Percentiles rank a stretch among this genome's conserved stretches.
phyloP scores from a whole-genome alignment of 1,140 invertebrate species.

The Philopotamus ludificatus region DNA sequence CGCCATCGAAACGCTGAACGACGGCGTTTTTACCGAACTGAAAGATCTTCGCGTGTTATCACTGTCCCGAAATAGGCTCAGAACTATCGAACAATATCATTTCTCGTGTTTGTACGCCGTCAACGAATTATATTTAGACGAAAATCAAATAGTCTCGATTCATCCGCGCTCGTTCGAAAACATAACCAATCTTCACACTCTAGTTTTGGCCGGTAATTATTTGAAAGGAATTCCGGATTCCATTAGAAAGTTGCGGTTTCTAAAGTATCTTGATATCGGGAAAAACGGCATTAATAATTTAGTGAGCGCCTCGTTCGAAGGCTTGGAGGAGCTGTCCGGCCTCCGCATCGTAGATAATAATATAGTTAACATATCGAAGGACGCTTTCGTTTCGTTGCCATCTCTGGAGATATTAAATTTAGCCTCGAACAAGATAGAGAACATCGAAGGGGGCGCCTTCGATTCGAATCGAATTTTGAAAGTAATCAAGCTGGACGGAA shows the following conservation, averaged over 20 bases:
- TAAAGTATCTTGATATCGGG: slow-evolving; percentile 76
- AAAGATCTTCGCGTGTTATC: slow-evolving; percentile 74
- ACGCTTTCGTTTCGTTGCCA: slow-evolving; percentile 64
- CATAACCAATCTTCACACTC: slow-evolving; percentile 73
- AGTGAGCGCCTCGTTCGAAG: slow-evolving; percentile 62
- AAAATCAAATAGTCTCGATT: slow-evolving; percentile 68
- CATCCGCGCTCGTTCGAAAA: slow-evolving; percentile 75
- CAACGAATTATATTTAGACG: slow-evolving; percentile 72
- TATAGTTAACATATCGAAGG: slow-evolving; percentile 65
- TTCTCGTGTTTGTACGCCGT: slow-evolving; percentile 73
- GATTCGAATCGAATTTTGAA: slow-evolving; percentile 64
- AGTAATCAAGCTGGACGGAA: slow-evolving; percentile 68
- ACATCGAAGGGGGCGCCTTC: slow-evolving; percentile 67
- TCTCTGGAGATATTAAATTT: slow-evolving; percentile 69
- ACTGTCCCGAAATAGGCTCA: slow-evolving; percentile 72
- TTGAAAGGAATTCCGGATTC: slow-evolving; percentile 71
- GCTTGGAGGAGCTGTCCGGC: slow-evolving; percentile 64
- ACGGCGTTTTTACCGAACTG: slow-evolving; percentile 72
- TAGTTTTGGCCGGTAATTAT: slow-evolving; percentile 75
- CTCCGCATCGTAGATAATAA: slow-evolving; percentile 66
- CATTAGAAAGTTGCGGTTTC: slow-evolving; percentile 63
- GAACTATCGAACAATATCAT: slow-evolving; percentile 66
- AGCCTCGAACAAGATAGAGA: slow-evolving; percentile 67
- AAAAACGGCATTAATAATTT: slow-evolving; percentile 70
- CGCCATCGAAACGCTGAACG: slow-evolving; percentile 68